Percentiles rank a stretch among this genome's conserved stretches.
Evolutionary conservation across 1,140 invertebrate species (phyloP).

Genomic region (Drosophila pseudoananassae): DNA sequence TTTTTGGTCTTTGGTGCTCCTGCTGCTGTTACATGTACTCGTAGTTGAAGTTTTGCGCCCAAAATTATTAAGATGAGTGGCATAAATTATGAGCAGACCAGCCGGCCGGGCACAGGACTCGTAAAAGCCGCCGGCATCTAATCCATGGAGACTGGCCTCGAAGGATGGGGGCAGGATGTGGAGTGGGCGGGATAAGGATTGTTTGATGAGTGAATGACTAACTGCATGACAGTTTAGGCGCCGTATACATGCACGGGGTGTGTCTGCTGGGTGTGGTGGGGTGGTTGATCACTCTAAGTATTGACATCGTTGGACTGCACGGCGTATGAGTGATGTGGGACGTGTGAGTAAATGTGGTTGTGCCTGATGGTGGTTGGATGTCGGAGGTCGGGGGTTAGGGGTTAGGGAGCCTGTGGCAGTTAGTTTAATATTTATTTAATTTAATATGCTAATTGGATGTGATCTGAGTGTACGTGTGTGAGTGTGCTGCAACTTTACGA

Average conservation of each 20-base stretch:
- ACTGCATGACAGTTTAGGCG: conserved; percentile 70
- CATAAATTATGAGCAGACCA: conserved; percentile 74
- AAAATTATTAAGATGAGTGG: conserved; percentile 83
- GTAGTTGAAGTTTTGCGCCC: conserved; percentile 71
- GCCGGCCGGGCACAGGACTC: conserved; percentile 48
- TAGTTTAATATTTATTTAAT: conserved; percentile 84
- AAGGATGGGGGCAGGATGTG: conserved; percentile 2
- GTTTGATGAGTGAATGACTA: conserved; percentile 80
- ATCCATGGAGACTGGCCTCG: conserved; percentile 60
- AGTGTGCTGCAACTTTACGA: conserved; percentile 67
- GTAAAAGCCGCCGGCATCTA: conserved; percentile 71
- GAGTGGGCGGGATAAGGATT: conserved; percentile 5
- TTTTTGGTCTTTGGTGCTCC: conserved; percentile 9
- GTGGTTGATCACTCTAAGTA: conserved; percentile 76
- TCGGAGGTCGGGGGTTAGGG: background rate
- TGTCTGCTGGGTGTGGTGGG: conserved; percentile 7
- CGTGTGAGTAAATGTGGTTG: conserved; percentile 8
- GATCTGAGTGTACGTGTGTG: conserved; percentile 54
- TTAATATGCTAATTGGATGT: conserved; percentile 83
- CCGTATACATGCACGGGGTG: conserved; percentile 1
- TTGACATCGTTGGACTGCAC: conserved; percentile 67
- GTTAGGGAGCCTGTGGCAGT: conserved; percentile 54
- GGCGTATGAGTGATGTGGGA: conserved; percentile 49
- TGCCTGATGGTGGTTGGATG: conserved; percentile 5
- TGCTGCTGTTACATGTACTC: conserved; percentile 40